Evolutionary conservation across 2,113 vertebrate species (phyloP).

Genomic region (Hystrix brachyura): DNA sequence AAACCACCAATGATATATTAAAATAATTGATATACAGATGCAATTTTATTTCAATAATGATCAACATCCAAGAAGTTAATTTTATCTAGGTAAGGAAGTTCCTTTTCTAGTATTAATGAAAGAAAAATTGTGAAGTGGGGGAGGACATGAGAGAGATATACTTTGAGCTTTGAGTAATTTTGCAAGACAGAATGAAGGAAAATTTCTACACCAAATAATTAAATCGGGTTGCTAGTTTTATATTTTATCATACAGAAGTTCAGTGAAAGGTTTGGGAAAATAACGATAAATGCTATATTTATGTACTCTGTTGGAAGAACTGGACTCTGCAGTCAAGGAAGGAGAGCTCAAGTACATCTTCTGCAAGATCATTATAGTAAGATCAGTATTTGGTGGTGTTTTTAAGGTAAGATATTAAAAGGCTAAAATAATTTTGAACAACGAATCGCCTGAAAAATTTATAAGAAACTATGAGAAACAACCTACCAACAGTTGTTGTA

Average conservation of each 20-base stretch:
- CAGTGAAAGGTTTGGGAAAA: neutral
- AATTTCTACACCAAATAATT: neutral
- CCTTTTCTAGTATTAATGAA: slow-evolving; percentile 49
- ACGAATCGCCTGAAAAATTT: neutral
- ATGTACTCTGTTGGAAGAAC: neutral
- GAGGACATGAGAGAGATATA: neutral
- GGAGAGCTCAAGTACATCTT: neutral
- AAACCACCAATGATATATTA: slow-evolving; percentile 50
- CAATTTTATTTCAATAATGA: slow-evolving; percentile 73
- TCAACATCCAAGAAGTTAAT: neutral
- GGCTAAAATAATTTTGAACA: slow-evolving; percentile 32
- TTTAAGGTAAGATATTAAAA: slow-evolving; percentile 9
- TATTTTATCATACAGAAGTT: neutral
- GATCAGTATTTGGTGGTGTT: slow-evolving; percentile 33
- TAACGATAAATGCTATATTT: neutral
- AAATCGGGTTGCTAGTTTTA: neutral
- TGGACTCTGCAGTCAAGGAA: neutral
- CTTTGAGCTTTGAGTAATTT: neutral
- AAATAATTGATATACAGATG: slow-evolving; percentile 45
- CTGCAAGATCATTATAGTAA: neutral
- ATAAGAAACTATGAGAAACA: neutral
- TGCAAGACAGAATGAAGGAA: neutral
- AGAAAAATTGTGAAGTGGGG: neutral
- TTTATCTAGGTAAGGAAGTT: slow-evolving; percentile 25
- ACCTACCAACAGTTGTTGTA: neutral